Evolutionary conservation across 1,140 invertebrate species (phyloP).

Genomic region (Scylla paramamosain): DNA sequence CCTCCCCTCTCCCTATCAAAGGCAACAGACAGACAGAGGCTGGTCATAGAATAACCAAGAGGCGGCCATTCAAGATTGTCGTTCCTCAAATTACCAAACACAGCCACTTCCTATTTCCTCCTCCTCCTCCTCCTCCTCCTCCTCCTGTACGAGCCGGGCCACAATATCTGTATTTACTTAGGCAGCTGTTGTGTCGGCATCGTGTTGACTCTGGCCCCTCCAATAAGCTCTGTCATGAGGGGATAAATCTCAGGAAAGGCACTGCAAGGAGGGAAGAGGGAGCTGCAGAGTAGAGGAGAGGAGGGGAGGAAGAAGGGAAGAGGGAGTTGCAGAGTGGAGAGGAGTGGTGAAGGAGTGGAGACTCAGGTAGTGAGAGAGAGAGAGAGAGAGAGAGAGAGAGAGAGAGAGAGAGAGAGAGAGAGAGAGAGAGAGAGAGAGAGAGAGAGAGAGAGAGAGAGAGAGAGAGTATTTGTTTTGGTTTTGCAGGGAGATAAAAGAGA

Average conservation of each 20-base stretch:
- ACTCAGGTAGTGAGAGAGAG: neutral
- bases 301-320: no score
- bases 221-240: neutral
- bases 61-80: neutral
- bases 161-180: neutral
- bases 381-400: neutral
- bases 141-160: neutral
- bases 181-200: neutral
- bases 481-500: no score
- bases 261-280: no score
- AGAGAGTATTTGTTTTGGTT: no score
- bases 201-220: neutral
- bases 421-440: neutral
- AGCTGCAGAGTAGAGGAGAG: no score
- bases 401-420: neutral
- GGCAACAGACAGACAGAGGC: no score
- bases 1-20: no score
- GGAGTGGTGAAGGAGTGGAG: neutral
- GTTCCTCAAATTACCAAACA: neutral
- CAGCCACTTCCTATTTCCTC: neutral
- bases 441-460: neutral
- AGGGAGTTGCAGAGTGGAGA: neutral
- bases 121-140: neutral
- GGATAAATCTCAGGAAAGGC: no score
- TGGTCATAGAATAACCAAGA: no score